Base-by-base conservation (phyloP, 2,888 invertebrate species). In the Eulithis testata region DNA sequence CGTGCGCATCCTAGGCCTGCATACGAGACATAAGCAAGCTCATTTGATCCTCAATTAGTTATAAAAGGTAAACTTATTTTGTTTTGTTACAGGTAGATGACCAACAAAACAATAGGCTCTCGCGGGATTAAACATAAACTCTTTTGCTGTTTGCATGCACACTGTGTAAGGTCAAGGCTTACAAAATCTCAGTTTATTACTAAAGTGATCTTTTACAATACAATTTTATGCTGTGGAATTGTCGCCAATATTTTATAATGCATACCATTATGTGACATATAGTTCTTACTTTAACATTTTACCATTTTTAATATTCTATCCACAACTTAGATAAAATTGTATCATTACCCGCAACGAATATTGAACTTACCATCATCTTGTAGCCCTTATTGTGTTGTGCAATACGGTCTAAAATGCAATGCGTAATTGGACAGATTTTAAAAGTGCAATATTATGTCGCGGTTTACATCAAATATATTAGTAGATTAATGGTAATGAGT, bases 1-100 rank as follows among this genome's bases (percentile, higher is more conserved):
- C n/a, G n/a, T n/a, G n/a, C n/a, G n/a, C n/a, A n/a, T n/a, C n/a
- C n/a, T n/a, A n/a, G n/a, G n/a, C n/a, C n/a, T n/a, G n/a, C n/a
- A n/a, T n/a, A n/a, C n/a, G n/a, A n/a, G n/a, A n/a, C 37, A 37
- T 37, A 37, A 37, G 37, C 3, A 37, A 37, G 8, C 5, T 37
- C 37, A 37, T 5, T 37, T 43, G 8, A 11, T 43, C 4, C 7
- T 11, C 9, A 21, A 21, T 1, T 21, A 21, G 21, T 21, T 21
- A 21, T 21, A 1, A n/a, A n/a, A 31, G 31, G 31, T 31, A 44
- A 44, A 4, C 44, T 44, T 4, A 11, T 49, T 49, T 37, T 51
- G 0, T 71, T 66, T 78, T 66, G 72, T 87, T 80, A 37, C 89
- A 90, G 90, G 85, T 90, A 90, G 85, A 87, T 79, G 75, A 81